These are phyloP conservation scores for Cassiopea andromeda DNA, from an alignment of 30 jellyfish, hydroid and myxozoan genomes.

Conservation along the genomic window DNA sequence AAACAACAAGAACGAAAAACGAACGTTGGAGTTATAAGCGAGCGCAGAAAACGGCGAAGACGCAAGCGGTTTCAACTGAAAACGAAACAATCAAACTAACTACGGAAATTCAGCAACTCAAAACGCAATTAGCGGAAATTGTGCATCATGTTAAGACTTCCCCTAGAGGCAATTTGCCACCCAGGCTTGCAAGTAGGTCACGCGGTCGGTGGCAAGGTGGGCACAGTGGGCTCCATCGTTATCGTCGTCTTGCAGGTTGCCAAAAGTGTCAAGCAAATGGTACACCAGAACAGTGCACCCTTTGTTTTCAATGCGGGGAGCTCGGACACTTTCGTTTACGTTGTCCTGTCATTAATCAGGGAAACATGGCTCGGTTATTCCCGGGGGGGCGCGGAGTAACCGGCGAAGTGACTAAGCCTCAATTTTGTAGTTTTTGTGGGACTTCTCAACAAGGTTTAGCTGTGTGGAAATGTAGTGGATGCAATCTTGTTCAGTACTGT, in stretches of 20 bases:
- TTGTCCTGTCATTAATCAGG: not conserved
- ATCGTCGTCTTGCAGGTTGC: not conserved
- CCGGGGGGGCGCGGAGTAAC: not conserved
- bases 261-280: not conserved
- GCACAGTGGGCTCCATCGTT: not conserved
- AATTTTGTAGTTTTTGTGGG: not conserved
- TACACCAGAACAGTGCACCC: not conserved
- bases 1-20: not conserved
- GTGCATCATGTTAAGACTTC: not conserved
- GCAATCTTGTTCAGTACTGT: constrained; percentile 42
- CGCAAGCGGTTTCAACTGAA: not conserved
- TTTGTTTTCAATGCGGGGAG: not conserved
- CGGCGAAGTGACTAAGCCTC: not conserved
- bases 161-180: not conserved
- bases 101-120: not conserved
- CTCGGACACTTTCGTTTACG: not conserved
- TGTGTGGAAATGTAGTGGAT: not conserved
- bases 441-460: not conserved
- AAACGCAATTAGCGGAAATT: not conserved
- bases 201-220: not conserved
- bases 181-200: not conserved
- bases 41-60: not conserved
- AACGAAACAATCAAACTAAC: not conserved
- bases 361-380: not conserved
- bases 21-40: not conserved